Base-by-base conservation (phyloP, 1,140 invertebrate species). In the Protaetia brevitarsis region DNA sequence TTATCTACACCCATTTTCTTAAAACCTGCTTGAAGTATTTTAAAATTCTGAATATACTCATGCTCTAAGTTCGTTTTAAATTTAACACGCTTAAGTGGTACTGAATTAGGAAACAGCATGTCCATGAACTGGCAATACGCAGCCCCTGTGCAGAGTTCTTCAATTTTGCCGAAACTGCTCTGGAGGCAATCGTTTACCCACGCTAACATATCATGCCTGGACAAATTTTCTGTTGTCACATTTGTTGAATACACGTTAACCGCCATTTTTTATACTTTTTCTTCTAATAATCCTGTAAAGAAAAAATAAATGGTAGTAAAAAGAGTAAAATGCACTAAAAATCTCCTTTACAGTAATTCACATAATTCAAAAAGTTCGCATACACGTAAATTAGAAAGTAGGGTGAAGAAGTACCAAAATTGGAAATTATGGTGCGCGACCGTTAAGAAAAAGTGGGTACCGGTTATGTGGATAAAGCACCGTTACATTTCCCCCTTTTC, bases 111-210 rank as follows among this genome's bases (percentile, higher is more conserved):
- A 81, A 99, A 99, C n/a, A 99, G 84, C 93, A 99, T 97, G 79
- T 99, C 96, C 94, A 99, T 99, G 78, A 99, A 99, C 79, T 99
- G 96, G 79, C 96, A 98, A 79, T 98, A 98, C 16, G 94, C 95
- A 63, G 96, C 94, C 68, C 96, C 96, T 67, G 95, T 95, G 78
- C 96, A 98, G 26, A 99, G 80, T 79, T 99, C 96, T 82, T 99
- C 98, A 73, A 99, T 98, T 86, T 99, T 99, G 30, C 86, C 88
- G 77, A 96, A 98, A 76, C 88, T 91, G 41, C 95, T 92, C 78
- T 96, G 89, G 28, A 99, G 83, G 78, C 94, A 97, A 78, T 97
- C 94, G 77, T 99, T 99, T 57, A 99, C 95, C 97, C 97, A 99
- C 62, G 90, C 87, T 45, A 99, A 81, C 90, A 99, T 98, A 75